phyloP scores from a whole-genome alignment of 2,113 vertebrate species.

The Antechinus flavipes region DNA sequence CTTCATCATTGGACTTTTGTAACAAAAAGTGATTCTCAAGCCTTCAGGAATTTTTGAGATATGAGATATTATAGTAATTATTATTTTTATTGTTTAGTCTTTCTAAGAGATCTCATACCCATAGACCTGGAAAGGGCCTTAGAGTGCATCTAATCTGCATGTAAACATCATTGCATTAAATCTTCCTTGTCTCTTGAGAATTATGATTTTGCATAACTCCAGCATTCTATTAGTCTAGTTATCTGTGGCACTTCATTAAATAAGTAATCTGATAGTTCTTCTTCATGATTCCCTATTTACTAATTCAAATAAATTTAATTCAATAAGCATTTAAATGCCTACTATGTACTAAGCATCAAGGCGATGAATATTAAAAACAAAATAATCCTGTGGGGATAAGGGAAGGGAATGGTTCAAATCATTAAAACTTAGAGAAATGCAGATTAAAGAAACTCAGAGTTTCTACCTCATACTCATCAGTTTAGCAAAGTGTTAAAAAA shows the following conservation, averaged over 20 bases:
- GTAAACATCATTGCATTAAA: neutral
- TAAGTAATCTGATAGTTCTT: neutral
- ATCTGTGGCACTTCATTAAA: neutral
- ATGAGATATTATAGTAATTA: neutral
- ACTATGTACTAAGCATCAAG: neutral
- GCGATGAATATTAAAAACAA: neutral
- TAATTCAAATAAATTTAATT: neutral
- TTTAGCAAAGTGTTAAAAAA: neutral
- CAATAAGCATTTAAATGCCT: neutral
- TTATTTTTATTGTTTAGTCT: neutral
- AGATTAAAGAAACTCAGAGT: neutral
- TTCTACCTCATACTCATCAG: neutral
- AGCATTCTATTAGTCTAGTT: neutral
- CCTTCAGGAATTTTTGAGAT: neutral
- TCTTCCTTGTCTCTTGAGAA: neutral
- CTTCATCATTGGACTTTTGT: neutral
- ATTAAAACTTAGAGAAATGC: neutral
- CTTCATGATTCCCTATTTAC: neutral
- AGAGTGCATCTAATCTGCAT: neutral
- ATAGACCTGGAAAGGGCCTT: neutral
- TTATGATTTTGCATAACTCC: neutral
- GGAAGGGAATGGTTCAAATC: neutral
- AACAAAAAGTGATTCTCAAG: neutral
- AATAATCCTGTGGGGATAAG: neutral
- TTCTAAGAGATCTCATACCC: neutral